Evolutionary conservation across 2,113 vertebrate genomes (phyloP).

Genomic region (Ciconia stormi): DNA sequence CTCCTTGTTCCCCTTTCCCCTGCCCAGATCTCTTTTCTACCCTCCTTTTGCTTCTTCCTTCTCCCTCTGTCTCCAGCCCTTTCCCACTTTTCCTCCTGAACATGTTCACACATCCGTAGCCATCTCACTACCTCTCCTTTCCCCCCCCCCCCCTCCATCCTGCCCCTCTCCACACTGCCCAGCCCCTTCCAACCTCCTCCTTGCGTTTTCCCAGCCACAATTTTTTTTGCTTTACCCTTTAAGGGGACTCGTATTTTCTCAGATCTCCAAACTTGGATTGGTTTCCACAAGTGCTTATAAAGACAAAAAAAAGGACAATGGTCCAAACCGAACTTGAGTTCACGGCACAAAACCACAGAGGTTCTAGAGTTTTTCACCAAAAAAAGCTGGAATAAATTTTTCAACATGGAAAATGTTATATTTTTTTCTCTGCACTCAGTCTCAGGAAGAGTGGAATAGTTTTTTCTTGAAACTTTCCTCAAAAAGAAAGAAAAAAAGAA

Average conservation of each 20-base stretch:
- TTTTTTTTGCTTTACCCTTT: neutral
- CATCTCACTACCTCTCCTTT: neutral
- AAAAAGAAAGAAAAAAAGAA: neutral
- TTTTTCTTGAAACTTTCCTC: neutral
- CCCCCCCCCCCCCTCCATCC: neutral
- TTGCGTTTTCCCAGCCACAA: neutral
- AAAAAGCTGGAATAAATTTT: neutral
- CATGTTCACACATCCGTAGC: neutral
- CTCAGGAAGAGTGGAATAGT: neutral
- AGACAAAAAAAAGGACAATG: neutral
- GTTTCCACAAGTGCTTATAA: neutral
- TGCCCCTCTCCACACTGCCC: neutral
- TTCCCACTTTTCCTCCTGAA: neutral
- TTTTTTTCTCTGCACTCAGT: neutral
- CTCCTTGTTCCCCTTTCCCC: neutral
- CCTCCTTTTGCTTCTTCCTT: neutral
- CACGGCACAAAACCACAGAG: neutral
- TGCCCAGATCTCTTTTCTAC: neutral
- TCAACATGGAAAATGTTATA: neutral
- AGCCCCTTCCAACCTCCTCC: neutral
- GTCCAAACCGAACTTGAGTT: neutral
- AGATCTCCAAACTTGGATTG: neutral
- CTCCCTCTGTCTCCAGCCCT: neutral
- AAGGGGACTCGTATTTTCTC: neutral
- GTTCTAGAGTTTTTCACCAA: neutral